These are phyloP conservation scores for Caenorhabditis imperialis DNA, from an alignment of 2,888 invertebrate species.

Conservation along the genomic window DNA sequence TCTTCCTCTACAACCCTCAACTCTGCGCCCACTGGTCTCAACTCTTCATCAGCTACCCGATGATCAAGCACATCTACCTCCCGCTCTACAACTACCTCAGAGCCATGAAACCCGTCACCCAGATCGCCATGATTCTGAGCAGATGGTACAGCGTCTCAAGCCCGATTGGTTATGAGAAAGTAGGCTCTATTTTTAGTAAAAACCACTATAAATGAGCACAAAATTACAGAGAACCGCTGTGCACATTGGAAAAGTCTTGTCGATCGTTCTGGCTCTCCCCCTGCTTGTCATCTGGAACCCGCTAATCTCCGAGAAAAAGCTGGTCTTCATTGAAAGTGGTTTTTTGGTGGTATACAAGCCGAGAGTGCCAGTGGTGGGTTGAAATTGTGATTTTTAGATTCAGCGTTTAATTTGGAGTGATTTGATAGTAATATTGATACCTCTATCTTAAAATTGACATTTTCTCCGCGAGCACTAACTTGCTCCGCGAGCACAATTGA, in stretches of 20 bases:
- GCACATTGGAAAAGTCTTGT: neutral
- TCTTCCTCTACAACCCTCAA: conserved; percentile 36
- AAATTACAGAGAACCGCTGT: neutral
- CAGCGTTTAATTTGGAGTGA: too few relatives aligned
- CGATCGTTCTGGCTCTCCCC: neutral
- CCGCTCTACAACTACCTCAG: conserved; percentile 31
- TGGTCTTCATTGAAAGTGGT: conserved; percentile 29
- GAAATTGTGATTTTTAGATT: too few relatives aligned
- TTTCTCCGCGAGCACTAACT: too few relatives aligned
- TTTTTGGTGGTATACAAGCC: conserved; percentile 25
- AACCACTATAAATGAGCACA: too few relatives aligned
- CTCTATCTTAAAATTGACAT: too few relatives aligned
- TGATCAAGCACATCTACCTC: conserved; percentile 15
- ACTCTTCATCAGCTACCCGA: conserved; percentile 12
- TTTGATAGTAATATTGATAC: too few relatives aligned
- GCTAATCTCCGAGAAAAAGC: conserved; percentile 23
- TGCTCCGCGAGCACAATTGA: too few relatives aligned
- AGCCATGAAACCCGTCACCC: conserved; percentile 14
- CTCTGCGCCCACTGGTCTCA: conserved; percentile 11
- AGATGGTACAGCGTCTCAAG: conserved; percentile 4
- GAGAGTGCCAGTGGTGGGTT: conserved; percentile 12
- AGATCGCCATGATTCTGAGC: conserved; percentile 10
- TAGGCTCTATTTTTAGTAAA: too few relatives aligned
- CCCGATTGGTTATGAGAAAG: neutral
- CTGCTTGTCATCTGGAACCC: conserved; percentile 20